These are phyloP conservation scores for Paramisgurnus dabryanus DNA, from an alignment of 2,113 vertebrate species.

Conservation along the genomic window DNA sequence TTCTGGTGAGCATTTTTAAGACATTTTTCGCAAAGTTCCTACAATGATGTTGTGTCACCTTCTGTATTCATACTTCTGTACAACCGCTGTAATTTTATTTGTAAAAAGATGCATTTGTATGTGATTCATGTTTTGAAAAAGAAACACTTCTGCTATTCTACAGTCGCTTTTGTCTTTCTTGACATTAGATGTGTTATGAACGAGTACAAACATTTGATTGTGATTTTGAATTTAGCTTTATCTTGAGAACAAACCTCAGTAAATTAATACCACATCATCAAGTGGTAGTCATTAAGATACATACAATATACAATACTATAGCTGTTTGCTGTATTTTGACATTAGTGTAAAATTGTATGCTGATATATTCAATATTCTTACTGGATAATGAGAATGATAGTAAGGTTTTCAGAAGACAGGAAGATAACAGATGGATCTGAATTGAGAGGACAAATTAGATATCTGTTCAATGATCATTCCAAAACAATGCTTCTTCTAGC, in stretches of 20 bases:
- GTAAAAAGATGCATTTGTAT: conserved; percentile 70
- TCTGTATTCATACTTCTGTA: conserved; percentile 70
- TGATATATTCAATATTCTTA: too few species aligned
- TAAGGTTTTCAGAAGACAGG: too few species aligned
- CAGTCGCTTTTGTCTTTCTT: neutral
- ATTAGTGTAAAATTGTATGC: neutral
- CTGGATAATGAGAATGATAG: too few species aligned
- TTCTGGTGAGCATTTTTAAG: conserved; percentile 68
- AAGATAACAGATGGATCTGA: neutral
- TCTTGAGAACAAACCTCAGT: neutral
- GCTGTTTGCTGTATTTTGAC: neutral
- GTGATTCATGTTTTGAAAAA: conserved; percentile 66
- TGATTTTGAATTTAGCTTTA: neutral
- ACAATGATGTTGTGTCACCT: conserved; percentile 67
- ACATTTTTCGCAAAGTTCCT: conserved; percentile 20
- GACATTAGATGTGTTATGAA: neutral
- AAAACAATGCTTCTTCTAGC: too few species aligned
- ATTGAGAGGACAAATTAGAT: neutral
- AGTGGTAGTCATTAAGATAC: neutral
- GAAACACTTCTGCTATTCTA: conserved; percentile 31
- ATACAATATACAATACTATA: too few species aligned
- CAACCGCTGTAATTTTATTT: conserved; percentile 61
- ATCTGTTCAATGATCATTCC: neutral
- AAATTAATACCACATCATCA: neutral
- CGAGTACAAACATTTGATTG: neutral